These are phyloP conservation scores for Gallinago stenura DNA, from an alignment of 2,797 vertebrate genomes.

Conservation along the genomic window DNA sequence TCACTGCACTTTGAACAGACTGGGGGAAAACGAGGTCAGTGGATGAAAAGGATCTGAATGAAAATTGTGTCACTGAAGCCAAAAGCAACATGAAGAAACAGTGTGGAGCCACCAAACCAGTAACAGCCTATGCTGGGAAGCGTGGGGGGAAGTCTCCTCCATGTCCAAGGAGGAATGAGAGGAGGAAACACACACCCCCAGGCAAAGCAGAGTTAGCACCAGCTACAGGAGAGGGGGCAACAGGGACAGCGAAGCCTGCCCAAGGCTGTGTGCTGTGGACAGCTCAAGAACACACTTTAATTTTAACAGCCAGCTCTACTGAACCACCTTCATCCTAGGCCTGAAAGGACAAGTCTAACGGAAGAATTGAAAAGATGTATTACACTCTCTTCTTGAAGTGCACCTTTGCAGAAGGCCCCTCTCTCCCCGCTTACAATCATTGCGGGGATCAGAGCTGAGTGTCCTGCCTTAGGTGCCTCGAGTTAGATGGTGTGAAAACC, in stretches of 20 bases:
- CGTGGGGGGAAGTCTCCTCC: not conserved
- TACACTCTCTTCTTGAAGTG: not conserved
- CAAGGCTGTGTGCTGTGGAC: not conserved
- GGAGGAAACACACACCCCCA: not conserved
- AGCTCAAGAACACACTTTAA: not conserved
- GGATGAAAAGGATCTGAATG: not conserved
- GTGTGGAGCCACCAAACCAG: not conserved
- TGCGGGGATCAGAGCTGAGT: not conserved
- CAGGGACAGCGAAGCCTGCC: fast-evolving
- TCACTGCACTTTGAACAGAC: not conserved
- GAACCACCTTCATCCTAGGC: not conserved
- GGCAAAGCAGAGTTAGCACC: not conserved
- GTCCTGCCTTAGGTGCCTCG: not conserved
- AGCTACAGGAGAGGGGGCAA: not conserved
- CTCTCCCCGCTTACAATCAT: fast-evolving
- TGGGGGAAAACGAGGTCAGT: fast-evolving
- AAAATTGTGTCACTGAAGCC: not conserved
- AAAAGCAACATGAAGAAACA: not conserved
- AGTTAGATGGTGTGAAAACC: conserved; percentile 11
- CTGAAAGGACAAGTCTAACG: not conserved
- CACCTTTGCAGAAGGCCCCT: not conserved
- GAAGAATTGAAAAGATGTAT: not conserved
- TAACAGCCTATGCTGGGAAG: not conserved
- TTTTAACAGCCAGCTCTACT: not conserved
- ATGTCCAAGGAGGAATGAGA: not conserved